Evolutionary conservation across 2,113 vertebrate genomes (phyloP).

Genomic region (Gadus chalcogrammus): DNA sequence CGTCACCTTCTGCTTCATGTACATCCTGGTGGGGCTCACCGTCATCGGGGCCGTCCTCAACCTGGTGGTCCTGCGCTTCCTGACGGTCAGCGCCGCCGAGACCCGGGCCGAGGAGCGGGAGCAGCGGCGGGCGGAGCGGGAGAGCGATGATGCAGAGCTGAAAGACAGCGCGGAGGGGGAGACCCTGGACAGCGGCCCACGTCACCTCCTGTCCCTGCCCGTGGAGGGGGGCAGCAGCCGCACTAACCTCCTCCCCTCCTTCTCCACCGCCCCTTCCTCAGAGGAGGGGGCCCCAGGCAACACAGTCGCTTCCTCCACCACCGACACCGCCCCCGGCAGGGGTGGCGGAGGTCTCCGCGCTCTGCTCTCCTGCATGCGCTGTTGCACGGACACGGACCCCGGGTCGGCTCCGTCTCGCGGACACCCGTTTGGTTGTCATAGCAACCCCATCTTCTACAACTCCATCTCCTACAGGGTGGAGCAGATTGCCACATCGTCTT

Average conservation of each 20-base stretch:
- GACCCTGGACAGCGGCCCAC: constrained; percentile 33
- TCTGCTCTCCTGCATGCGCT: constrained; percentile 71
- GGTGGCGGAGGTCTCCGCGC: constrained; percentile 30
- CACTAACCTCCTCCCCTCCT: constrained; percentile 74
- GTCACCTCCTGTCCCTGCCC: constrained; percentile 70
- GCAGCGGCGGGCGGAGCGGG: constrained; percentile 8
- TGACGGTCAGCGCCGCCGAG: constrained; percentile 77
- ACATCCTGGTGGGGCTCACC: constrained; percentile 84
- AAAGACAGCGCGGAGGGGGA: constrained; percentile 28
- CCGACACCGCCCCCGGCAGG: constrained; percentile 10
- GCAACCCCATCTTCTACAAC: constrained; percentile 79
- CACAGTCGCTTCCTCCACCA: too few relatives aligned
- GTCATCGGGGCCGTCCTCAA: constrained; percentile 89
- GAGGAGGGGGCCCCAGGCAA: too few relatives aligned
- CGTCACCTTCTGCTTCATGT: constrained; percentile 87
- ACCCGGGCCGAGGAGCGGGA: neutral
- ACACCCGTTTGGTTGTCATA: constrained; percentile 68
- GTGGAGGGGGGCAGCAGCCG: constrained; percentile 72
- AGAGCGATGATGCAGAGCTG: neutral
- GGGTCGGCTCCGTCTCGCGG: constrained; percentile 52
- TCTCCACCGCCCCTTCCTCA: too few relatives aligned
- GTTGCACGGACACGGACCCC: constrained; percentile 48
- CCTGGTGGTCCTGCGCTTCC: constrained; percentile 86
- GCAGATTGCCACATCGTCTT: constrained; percentile 66
- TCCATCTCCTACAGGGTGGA: constrained; percentile 79